Evolutionary conservation across 2,113 vertebrate genomes (phyloP).

Genomic region (Ceratotherium simum): DNA sequence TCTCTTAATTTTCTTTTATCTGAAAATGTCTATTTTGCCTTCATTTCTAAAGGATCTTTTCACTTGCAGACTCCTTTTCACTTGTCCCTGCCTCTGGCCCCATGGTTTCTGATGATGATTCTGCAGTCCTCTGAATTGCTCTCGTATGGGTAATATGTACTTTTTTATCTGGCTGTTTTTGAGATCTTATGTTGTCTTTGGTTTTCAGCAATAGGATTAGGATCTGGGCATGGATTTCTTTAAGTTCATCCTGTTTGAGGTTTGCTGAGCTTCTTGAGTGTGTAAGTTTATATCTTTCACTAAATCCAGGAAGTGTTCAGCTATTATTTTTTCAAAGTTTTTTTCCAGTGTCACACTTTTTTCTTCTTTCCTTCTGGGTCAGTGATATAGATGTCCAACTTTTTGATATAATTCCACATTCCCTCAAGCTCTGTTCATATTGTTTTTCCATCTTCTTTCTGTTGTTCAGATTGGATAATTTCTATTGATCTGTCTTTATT

Average conservation of each 20-base stretch:
- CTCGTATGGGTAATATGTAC: fast-evolving
- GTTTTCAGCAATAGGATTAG: neutral
- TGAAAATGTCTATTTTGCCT: neutral
- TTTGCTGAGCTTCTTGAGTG: neutral
- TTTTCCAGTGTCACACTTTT: neutral
- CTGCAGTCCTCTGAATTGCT: neutral
- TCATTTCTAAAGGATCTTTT: neutral
- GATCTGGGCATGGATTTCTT: neutral
- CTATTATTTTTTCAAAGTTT: neutral
- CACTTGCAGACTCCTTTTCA: too few relatives aligned
- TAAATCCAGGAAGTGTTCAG: neutral
- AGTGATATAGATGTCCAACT: neutral
- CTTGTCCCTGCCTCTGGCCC: neutral
- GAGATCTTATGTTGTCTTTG: neutral
- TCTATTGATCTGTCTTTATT: neutral
- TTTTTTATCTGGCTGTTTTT: neutral
- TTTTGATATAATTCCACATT: too few relatives aligned
- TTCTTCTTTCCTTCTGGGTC: neutral
- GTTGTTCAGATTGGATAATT: neutral
- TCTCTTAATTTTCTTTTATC: neutral
- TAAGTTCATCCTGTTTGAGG: neutral
- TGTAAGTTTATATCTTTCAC: neutral
- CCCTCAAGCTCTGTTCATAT: neutral
- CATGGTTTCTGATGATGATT: neutral
- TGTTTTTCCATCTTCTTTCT: neutral